phyloP scores from a whole-genome alignment of 2,113 vertebrate species.

The Rhinoptilus africanus region DNA sequence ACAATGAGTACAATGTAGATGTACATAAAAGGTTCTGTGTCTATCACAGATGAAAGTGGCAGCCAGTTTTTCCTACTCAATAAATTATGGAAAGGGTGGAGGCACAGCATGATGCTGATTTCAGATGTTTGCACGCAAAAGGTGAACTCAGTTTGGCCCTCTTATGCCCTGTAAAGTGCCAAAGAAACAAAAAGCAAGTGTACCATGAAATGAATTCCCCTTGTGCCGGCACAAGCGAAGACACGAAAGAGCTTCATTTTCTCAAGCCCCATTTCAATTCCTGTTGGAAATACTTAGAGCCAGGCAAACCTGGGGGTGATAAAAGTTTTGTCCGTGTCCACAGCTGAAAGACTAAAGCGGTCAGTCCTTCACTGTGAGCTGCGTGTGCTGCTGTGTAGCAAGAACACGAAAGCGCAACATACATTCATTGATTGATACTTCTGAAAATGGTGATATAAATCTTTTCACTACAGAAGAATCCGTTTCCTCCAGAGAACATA shows the following conservation, averaged over 20 bases:
- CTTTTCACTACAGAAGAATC: not conserved
- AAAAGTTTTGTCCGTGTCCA: not conserved
- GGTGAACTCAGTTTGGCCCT: not conserved
- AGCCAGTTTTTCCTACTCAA: not conserved
- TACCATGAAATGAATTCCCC: not conserved
- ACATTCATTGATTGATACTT: not conserved
- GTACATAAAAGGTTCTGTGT: not conserved
- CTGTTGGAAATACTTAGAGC: not conserved
- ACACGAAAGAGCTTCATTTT: not conserved
- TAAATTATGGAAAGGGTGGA: not conserved
- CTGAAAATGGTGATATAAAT: not conserved
- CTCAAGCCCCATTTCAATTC: not conserved
- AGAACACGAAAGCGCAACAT: not conserved
- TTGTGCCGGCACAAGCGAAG: not conserved
- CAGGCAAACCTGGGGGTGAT: not conserved
- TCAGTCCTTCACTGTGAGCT: not conserved
- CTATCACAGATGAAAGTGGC: not conserved
- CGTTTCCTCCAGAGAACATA: not conserved
- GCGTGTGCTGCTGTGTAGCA: not conserved
- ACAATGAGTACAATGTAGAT: not conserved
- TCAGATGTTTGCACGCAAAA: not conserved
- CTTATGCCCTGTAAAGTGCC: not conserved
- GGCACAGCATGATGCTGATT: not conserved
- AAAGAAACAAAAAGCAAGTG: not conserved
- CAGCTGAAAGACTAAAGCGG: not conserved